phyloP scores from a whole-genome alignment of 2,113 vertebrate genomes.

The Proteles cristata region DNA sequence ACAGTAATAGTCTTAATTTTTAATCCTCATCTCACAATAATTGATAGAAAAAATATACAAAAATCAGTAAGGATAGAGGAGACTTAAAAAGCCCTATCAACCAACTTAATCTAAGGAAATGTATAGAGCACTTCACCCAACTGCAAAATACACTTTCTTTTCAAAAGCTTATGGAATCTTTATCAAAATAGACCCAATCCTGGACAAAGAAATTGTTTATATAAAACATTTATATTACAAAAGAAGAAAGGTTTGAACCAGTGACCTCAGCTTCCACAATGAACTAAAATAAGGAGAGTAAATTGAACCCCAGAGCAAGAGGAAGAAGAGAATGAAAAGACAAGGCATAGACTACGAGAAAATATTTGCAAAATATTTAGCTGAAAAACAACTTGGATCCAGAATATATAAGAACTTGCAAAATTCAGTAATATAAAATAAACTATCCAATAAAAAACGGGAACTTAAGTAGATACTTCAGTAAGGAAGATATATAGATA shows the following conservation, averaged over 20 bases:
- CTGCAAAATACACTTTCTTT: neutral
- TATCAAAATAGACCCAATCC: neutral
- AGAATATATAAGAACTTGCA: neutral
- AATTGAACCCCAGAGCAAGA: neutral
- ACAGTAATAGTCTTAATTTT: neutral
- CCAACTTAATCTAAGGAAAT: neutral
- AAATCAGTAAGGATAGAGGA: neutral
- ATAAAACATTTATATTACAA: neutral
- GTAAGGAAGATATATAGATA: neutral
- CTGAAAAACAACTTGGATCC: neutral
- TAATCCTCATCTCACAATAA: neutral
- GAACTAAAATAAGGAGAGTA: neutral
- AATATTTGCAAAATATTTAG: neutral
- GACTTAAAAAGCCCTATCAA: neutral
- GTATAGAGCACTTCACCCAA: neutral
- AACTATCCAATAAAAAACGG: neutral
- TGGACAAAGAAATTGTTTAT: neutral
- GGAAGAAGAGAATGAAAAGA: neutral
- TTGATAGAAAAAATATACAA: neutral
- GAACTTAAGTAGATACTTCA: neutral
- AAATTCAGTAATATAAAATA: neutral
- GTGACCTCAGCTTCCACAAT: neutral
- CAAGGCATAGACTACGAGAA: neutral
- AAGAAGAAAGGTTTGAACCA: neutral
- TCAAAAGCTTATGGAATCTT: neutral